Base-by-base conservation (phyloP, 2,113 vertebrate genomes). In the Misgurnus anguillicaudatus region DNA sequence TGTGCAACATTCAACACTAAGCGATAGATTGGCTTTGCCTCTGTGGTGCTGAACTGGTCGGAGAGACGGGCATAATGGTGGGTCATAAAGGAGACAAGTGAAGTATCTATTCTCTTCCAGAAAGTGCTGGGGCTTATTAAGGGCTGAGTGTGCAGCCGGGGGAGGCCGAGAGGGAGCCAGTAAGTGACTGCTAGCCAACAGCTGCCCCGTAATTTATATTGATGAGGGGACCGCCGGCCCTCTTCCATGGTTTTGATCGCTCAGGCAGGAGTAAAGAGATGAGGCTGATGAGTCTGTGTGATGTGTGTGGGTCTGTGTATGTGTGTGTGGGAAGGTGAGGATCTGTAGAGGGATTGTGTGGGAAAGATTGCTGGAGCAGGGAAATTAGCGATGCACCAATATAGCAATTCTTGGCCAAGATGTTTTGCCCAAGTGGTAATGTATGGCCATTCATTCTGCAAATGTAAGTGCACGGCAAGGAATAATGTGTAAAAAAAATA, bases 121-220 rank as follows among this genome's bases (percentile, higher is more conserved):
- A 87, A 86, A 80, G 78, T 78, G 74, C 84, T 87, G 86, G 78
- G 85, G 79, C 84, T 87, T 86, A 82, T 91, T 89, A 91, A 86
- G 82, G 58, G 84, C 79, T 84, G 67, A 76, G 80, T 86, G 85
- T 86, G 87, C 82, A 82, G 58, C 47, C 24, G 36, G 38, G 63
- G 48, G 42, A 62, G 63, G 60, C 61, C 31, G 71, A 74, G 60
- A 48, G 77, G 53, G 76, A 65, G 77, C 11, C 41, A 16, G 61
- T 58, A 73, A 80, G 84, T 77, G 83, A 19, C 82, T 90, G 91
- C 89, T 87, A 92, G 89, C 79, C 87, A 91, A 91, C 89, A 92
- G 90, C 88, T 91, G 91, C 90, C 91, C 87, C 90, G 88, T 91
- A 90, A 91, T 93, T 91, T 90, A 91, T 92, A 92, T 90, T 91